Conservation (phyloP, 2,888 invertebrate species). For the Temnothorax rugatulus region DNA sequence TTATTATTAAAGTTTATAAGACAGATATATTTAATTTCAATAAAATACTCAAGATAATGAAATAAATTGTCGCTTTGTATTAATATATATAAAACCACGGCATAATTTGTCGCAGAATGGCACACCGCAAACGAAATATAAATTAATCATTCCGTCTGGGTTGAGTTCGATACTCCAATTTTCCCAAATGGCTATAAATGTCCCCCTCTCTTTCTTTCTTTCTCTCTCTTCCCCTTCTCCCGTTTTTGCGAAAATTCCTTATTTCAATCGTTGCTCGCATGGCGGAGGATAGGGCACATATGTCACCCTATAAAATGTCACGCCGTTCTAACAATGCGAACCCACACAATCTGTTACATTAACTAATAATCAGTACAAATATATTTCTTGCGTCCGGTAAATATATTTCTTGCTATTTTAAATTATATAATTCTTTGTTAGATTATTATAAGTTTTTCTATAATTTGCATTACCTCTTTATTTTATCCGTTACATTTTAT, state of each 20-base stretch:
- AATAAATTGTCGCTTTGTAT: not conserved
- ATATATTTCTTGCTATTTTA: not conserved
- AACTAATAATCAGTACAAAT: slow-evolving; percentile 8
- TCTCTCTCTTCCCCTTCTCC: slow-evolving; percentile 52
- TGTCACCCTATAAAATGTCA: slow-evolving; percentile 77
- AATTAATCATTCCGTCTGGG: slow-evolving; percentile 82
- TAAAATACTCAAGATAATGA: not conserved
- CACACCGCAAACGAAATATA: slow-evolving; percentile 84
- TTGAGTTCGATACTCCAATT: slow-evolving; percentile 83
- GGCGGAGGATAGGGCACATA: slow-evolving; percentile 69
- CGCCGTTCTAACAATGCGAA: slow-evolving; percentile 80
- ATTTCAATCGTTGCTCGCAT: slow-evolving; percentile 71
- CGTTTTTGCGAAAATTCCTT: slow-evolving; percentile 68
- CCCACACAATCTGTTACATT: not conserved
- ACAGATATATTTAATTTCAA: not conserved
- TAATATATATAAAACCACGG: not conserved
- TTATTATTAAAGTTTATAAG: not conserved
- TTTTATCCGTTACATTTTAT: not conserved
- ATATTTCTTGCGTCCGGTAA: not conserved
- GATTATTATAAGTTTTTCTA: not conserved
- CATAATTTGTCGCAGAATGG: slow-evolving; percentile 53
- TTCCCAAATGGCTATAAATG: slow-evolving; percentile 83
- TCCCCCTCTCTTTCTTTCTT: slow-evolving; percentile 68
- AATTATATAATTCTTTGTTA: not conserved
- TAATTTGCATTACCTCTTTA: not conserved